phyloP scores from a whole-genome alignment of 2,797 vertebrate genomes.

The Enoplosus armatus region DNA sequence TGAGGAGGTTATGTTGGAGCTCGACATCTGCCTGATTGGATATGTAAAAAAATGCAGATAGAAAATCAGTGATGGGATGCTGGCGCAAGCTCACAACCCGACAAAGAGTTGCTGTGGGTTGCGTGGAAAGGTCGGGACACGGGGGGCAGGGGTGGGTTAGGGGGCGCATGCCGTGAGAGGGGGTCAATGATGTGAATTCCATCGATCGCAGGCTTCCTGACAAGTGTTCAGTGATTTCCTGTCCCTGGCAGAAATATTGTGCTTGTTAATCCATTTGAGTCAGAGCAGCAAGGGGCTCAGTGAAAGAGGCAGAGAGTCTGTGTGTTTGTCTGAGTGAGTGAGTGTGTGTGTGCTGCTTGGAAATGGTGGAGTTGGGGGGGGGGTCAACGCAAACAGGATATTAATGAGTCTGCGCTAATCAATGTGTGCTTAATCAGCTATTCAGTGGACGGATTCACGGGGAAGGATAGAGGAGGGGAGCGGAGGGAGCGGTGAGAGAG shows the following conservation, averaged over 20 bases:
- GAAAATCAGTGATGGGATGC: constrained; percentile 34
- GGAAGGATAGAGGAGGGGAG: constrained; percentile 51
- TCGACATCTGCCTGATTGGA: constrained; percentile 56
- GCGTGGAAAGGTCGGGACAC: constrained; percentile 45
- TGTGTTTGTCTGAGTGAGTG: constrained; percentile 16
- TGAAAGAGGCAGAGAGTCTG: constrained; percentile 37
- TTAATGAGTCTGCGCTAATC: constrained; percentile 90
- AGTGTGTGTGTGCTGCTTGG: constrained; percentile 42
- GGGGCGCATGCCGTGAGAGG: constrained; percentile 33
- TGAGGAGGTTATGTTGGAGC: constrained; percentile 28
- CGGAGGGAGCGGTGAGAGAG: constrained; percentile 48
- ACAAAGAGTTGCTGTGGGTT: constrained; percentile 39
- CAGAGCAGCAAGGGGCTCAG: constrained; percentile 65
- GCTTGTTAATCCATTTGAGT: constrained; percentile 86
- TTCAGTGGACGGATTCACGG: constrained; percentile 82
- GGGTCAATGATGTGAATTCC: constrained; percentile 79
- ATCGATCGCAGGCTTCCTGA: constrained; percentile 77
- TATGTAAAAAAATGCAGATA: constrained; percentile 72
- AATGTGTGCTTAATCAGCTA: constrained; percentile 91
- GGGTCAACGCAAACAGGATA: constrained; percentile 88
- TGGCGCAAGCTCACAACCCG: constrained; percentile 21
- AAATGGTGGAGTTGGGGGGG: constrained; percentile 55
- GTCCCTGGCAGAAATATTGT: constrained; percentile 72
- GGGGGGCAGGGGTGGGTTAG: constrained; percentile 32
- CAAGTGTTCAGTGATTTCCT: constrained; percentile 83